These are phyloP conservation scores for Mastomys natalensis DNA, from an alignment of 2,113 vertebrate genomes.

Conservation along the genomic window DNA sequence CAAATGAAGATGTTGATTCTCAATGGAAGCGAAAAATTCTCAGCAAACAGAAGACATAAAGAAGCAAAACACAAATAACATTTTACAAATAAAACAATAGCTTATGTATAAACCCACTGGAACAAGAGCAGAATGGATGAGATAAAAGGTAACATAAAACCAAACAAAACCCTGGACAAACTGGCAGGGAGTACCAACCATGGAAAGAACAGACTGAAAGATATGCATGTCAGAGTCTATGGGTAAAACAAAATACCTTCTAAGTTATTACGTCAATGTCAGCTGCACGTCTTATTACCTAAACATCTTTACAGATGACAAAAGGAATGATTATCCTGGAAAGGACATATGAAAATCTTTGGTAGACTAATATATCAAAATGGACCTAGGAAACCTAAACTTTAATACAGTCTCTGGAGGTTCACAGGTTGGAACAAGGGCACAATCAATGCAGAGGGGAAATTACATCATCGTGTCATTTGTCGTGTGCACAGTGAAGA, in stretches of 20 bases:
- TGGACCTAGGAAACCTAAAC: neutral
- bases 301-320: neutral
- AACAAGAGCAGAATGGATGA: slow-evolving; percentile 27
- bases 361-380: neutral
- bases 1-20: neutral
- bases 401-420: neutral
- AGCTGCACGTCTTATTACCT: slow-evolving; percentile 33
- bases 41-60: slow-evolving; percentile 16
- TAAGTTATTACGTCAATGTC: slow-evolving; percentile 29
- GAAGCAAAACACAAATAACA: neutral
- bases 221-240: too few relatives aligned
- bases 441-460: neutral
- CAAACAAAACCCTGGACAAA: neutral
- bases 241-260: slow-evolving; percentile 23
- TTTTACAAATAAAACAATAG: slow-evolving; percentile 44
- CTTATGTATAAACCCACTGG: slow-evolving; percentile 27
- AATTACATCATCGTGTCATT: neutral
- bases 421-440: neutral
- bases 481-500: neutral
- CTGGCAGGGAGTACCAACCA: neutral
- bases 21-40: slow-evolving; percentile 29
- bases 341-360: slow-evolving; percentile 18
- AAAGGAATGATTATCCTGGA: neutral
- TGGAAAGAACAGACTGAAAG: neutral
- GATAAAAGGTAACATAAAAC: neutral